Conservation (phyloP, 2,797 vertebrate species). For the Myripristis murdjan region DNA sequence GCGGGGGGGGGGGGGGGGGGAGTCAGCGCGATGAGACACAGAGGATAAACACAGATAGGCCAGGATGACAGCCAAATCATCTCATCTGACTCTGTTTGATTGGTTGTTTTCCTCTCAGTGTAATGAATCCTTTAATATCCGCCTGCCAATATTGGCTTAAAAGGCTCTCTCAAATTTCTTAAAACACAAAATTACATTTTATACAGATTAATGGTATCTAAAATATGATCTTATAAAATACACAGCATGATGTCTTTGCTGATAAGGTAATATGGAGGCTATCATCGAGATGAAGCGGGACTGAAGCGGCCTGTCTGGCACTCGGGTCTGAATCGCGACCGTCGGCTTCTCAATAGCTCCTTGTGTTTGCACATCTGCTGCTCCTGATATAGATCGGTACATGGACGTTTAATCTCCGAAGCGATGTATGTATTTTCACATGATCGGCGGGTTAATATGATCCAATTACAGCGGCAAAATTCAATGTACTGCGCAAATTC, state of each 20-base stretch:
- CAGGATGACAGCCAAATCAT: slow-evolving; percentile 17
- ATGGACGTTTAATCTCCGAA: slow-evolving; percentile 59
- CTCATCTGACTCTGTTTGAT: slow-evolving; percentile 43
- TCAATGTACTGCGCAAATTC: slow-evolving; percentile 70
- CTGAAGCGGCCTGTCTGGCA: slow-evolving; percentile 32
- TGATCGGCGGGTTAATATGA: slow-evolving; percentile 68
- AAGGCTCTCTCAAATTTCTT: slow-evolving; percentile 13
- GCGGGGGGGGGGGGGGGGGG: slow-evolving; percentile 35
- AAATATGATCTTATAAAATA: background rate
- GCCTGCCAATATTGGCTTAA: background rate
- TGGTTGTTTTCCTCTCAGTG: slow-evolving; percentile 25
- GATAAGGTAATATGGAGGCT: slow-evolving; percentile 15
- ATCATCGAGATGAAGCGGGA: slow-evolving; percentile 19
- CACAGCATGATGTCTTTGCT: slow-evolving; percentile 5
- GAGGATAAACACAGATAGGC: slow-evolving; percentile 20
- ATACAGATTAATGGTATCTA: background rate
- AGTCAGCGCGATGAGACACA: slow-evolving; percentile 45
- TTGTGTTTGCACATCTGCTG: slow-evolving; percentile 74
- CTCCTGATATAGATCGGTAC: slow-evolving; percentile 25
- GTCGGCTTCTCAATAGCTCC: slow-evolving; percentile 62
- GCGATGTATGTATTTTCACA: slow-evolving; percentile 57
- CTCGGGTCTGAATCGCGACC: slow-evolving; percentile 56
- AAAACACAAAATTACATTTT: slow-evolving; percentile 10
- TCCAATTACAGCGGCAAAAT: slow-evolving; percentile 69
- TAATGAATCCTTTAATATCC: slow-evolving; percentile 1